phyloP scores from a whole-genome alignment of 2,113 vertebrate species.

The Cnemophilus loriae region DNA sequence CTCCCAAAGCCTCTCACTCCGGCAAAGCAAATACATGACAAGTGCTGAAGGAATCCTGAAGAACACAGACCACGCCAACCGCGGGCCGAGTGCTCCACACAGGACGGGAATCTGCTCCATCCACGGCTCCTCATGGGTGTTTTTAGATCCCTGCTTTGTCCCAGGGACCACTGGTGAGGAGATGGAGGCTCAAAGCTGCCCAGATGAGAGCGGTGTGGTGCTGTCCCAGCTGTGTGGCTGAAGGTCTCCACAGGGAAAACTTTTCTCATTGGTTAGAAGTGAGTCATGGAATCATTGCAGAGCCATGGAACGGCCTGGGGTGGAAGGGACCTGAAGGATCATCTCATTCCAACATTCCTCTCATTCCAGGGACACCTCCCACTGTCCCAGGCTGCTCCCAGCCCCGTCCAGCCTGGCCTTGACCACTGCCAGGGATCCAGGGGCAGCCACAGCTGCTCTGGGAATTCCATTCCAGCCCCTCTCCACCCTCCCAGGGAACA shows the following conservation, averaged over 20 bases:
- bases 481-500: rapidly evolving
- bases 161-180: background rate
- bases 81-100: background rate
- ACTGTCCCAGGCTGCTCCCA: background rate
- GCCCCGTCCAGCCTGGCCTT: background rate
- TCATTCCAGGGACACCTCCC: background rate
- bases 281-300: background rate
- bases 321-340: background rate
- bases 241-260: background rate
- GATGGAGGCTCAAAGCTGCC: background rate
- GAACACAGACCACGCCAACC: background rate
- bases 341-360: background rate
- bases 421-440: background rate
- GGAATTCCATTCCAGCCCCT: background rate
- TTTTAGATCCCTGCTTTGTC: background rate
- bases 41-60: background rate
- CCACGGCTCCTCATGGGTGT: rapidly evolving
- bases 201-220: rapidly evolving
- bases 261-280: background rate
- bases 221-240: background rate
- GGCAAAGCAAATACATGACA: background rate
- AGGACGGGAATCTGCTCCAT: background rate
- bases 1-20: background rate
- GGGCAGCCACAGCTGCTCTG: background rate
- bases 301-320: background rate